A percentile compares a stretch with the other conserved stretches of the same genome.
Conservation (phyloP, 2,113 vertebrate species). For the Lampris megalopsis region DNA sequence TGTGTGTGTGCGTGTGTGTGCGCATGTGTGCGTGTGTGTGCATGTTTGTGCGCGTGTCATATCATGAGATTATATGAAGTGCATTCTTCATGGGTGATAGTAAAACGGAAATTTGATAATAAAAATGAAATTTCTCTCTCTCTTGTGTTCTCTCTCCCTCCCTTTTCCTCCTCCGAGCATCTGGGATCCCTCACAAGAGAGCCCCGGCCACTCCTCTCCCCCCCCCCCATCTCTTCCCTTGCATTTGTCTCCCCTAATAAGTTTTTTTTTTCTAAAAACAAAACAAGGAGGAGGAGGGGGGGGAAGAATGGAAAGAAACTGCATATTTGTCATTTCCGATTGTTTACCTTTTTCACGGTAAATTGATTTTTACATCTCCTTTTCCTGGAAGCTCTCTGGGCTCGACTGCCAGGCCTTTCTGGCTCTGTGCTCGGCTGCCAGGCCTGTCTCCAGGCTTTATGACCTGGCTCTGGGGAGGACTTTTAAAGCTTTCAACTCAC, state of each 20-base stretch:
- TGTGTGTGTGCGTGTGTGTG: too few species aligned
- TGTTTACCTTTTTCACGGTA: constrained; percentile 87
- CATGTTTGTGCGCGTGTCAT: not conserved
- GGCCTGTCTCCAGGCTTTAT: constrained; percentile 80
- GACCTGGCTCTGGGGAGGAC: constrained; percentile 82
- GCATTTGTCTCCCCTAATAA: constrained; percentile 78
- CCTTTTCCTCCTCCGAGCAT: constrained; percentile 11
- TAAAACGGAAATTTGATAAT: constrained; percentile 47
- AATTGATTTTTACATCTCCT: constrained; percentile 88
- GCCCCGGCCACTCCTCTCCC: constrained; percentile 63
- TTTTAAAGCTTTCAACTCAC: constrained; percentile 83
- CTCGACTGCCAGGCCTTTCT: constrained; percentile 81
- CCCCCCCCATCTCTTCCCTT: too few species aligned
- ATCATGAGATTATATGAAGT: constrained; percentile 6
- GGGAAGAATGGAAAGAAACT: constrained; percentile 71
- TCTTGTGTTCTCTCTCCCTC: constrained; percentile 13
- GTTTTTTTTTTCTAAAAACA: constrained; percentile 60
- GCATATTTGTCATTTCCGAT: constrained; percentile 86
- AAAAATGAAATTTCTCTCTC: not conserved
- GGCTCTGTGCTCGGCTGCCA: constrained; percentile 74
- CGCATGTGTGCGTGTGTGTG: constrained; percentile 11
- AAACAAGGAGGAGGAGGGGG: constrained; percentile 63
- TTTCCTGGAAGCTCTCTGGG: constrained; percentile 84
- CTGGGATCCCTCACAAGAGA: constrained; percentile 68
- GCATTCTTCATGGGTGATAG: constrained; percentile 35